These are phyloP conservation scores for Colossoma macropomum DNA, from an alignment of 2,113 vertebrate species.

Conservation along the genomic window DNA sequence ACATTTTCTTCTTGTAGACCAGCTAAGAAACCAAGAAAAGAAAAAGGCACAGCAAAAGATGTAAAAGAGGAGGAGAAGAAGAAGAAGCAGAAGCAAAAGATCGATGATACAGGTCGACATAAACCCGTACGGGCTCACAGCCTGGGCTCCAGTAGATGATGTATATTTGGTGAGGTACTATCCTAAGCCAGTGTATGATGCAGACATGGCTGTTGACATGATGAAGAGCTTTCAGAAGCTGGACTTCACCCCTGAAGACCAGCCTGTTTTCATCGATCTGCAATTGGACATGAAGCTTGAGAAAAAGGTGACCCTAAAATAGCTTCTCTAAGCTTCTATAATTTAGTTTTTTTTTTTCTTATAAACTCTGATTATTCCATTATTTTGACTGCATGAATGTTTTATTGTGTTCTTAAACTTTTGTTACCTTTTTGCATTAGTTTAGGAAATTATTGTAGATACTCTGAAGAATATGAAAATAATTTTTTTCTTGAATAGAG, in stretches of 20 bases:
- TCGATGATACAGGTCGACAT: slow-evolving; percentile 65
- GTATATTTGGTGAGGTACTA: slow-evolving; percentile 85
- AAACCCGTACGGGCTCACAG: slow-evolving; percentile 75
- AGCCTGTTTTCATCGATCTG: slow-evolving; percentile 82
- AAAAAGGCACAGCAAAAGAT: slow-evolving; percentile 57
- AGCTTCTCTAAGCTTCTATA: neutral
- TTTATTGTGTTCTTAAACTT: neutral
- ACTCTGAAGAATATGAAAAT: neutral
- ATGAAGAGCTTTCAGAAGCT: slow-evolving; percentile 86
- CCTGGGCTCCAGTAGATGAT: slow-evolving; percentile 81
- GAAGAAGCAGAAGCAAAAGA: slow-evolving; percentile 57
- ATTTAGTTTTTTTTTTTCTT: neutral
- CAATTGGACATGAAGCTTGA: slow-evolving; percentile 86
- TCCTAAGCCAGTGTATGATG: slow-evolving; percentile 66
- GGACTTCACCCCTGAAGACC: slow-evolving; percentile 83
- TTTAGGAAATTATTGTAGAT: too few relatives aligned
- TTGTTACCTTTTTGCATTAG: too few relatives aligned
- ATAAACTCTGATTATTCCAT: neutral
- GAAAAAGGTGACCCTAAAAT: slow-evolving; percentile 85
- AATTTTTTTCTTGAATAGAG: too few relatives aligned
- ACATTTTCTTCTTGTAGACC: slow-evolving; percentile 61
- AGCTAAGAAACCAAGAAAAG: slow-evolving; percentile 59
- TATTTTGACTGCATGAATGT: neutral
- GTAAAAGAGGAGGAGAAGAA: slow-evolving; percentile 55
- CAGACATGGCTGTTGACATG: slow-evolving; percentile 78